Conservation (phyloP, 2,797 vertebrate genomes). For the Momotus momota region DNA sequence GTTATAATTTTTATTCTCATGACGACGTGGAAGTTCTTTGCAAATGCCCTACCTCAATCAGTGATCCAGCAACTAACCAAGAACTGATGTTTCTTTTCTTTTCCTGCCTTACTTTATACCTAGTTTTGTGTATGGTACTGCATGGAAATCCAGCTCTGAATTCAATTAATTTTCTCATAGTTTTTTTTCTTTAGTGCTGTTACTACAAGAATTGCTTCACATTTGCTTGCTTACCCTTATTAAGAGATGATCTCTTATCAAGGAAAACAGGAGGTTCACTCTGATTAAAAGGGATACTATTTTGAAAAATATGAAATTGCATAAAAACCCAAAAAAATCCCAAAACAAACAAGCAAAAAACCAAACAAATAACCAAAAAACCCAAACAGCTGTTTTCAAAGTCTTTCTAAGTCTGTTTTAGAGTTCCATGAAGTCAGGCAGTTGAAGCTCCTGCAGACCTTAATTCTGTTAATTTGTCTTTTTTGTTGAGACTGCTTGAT, state of each 20-base stretch:
- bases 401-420: neutral
- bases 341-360: neutral
- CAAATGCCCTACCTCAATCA: neutral
- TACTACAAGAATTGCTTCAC: neutral
- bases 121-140: neutral
- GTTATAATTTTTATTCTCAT: fast-evolving
- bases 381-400: neutral
- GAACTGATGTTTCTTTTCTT: neutral
- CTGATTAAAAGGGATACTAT: neutral
- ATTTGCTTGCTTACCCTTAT: neutral
- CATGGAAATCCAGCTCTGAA: neutral
- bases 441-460: neutral
- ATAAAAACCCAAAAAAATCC: neutral
- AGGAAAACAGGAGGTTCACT: neutral
- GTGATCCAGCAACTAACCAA: neutral
- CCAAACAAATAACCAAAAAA: neutral
- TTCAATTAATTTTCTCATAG: neutral
- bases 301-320: neutral
- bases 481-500: no score
- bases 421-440: neutral
- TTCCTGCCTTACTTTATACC: neutral
- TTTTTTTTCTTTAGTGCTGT: neutral
- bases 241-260: neutral
- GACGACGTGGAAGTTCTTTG: neutral
- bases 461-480: neutral